Percentiles rank a stretch among this genome's conserved stretches.
phyloP scores from a whole-genome alignment of 2,888 invertebrate genomes.

The Schizaphis graminum region DNA sequence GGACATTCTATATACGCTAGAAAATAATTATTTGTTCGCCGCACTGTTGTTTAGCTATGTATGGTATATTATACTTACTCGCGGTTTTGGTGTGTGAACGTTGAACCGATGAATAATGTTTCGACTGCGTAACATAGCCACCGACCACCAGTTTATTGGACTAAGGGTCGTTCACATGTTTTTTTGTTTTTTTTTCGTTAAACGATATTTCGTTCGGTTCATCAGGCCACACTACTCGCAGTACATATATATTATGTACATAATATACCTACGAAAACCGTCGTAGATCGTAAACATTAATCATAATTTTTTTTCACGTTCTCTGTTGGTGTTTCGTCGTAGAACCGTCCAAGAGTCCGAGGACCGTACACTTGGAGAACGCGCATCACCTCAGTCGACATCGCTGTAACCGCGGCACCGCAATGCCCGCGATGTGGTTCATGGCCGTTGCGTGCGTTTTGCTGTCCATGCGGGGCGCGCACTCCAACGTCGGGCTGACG shows the following conservation, averaged over 20 bases:
- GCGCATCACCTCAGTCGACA: neutral
- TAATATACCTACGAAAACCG: no score
- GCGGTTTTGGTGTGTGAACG: neutral
- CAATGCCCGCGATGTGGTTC: slow-evolving; percentile 11
- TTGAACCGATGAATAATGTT: neutral
- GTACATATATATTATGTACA: no score
- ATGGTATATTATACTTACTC: neutral
- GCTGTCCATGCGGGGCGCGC: neutral
- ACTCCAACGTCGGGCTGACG: slow-evolving; percentile 22
- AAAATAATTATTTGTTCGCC: neutral
- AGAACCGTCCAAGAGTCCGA: neutral
- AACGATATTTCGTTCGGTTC: neutral
- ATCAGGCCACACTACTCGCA: neutral
- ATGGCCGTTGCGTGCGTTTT: neutral
- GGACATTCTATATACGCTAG: neutral
- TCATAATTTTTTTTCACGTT: neutral
- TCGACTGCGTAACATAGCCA: neutral
- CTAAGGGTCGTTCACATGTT: neutral
- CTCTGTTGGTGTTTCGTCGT: neutral
- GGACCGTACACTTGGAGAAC: neutral
- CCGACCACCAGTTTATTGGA: neutral
- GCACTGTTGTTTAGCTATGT: neutral
- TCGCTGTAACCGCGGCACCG: neutral
- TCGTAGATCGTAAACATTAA: neutral
- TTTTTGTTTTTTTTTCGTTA: neutral